Base-by-base conservation (phyloP, 2,888 invertebrate genomes). In the Conomelus anceps region DNA sequence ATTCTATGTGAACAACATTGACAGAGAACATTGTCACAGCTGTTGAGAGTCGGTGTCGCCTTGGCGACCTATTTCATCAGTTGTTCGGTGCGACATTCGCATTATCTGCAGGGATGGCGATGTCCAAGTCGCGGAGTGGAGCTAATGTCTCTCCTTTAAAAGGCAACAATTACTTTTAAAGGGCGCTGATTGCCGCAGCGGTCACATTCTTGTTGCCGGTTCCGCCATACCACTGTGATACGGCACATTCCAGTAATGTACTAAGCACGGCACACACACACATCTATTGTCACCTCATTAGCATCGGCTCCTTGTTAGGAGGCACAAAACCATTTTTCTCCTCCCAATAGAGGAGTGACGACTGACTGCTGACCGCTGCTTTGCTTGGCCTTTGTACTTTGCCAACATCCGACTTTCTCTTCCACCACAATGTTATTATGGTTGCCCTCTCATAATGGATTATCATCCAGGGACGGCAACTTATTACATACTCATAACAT, bases 271-370 rank as follows among this genome's bases (percentile, higher is more conserved):
- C 34, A 34, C 1, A 34, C 34, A 4, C 13, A 34, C 23, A 22
- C 0, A 3, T 22, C 24, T 34, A 22, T 84, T 23, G 63, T 41
- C 63, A 22, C 41, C 88, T 84, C 88, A 86, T 86, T 86, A 86
- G 90, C 89, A 86, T 86, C 24, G 22, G 63, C 63, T 63, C 63
- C 63, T 63, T 63, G 63, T 63, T 63, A 13, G 63, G 63, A 63
- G 63, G 63, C n/a, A 3, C 63, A 63, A 63, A 63, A 63, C 63
- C n/a, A 63, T 63, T 63, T 63, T 63, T 63, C 63, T 63, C n/a
- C 20, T 63, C 63, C 63, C 11, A 63, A 63, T 63, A 63, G 63
- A 63, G 63, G 63, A 63, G n/a, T n/a, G 6, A n/a, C n/a, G n/a
- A n/a, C n/a, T 9, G 63, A n/a, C 1, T n/a, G 13, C n/a, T 63